phyloP scores from a whole-genome alignment of 2,797 vertebrate genomes.

The Tokudaia muenninki region DNA sequence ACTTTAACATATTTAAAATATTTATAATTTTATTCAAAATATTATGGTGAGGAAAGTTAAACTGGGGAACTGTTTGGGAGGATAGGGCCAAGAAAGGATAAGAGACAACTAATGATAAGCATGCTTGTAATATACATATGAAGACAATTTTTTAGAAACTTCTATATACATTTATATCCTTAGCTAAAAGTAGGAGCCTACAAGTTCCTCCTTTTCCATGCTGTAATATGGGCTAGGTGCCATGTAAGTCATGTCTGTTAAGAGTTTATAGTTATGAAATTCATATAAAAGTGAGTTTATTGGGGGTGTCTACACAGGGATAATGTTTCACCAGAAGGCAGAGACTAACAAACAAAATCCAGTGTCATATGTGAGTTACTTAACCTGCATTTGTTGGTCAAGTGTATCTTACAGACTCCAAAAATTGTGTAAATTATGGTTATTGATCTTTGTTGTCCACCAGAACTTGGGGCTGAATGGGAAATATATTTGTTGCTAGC shows the following conservation, averaged over 20 bases:
- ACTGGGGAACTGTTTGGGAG: not conserved
- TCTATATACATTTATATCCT: not conserved
- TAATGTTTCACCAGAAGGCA: not conserved
- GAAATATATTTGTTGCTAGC: not conserved
- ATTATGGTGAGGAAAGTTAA: not conserved
- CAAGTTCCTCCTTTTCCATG: not conserved
- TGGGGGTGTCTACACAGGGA: not conserved
- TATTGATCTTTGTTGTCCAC: too few relatives aligned
- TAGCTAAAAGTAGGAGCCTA: not conserved
- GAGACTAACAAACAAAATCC: not conserved
- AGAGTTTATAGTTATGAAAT: not conserved
- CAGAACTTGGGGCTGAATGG: not conserved
- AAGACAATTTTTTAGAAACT: not conserved
- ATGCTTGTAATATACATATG: not conserved
- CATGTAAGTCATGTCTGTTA: not conserved
- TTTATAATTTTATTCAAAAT: not conserved
- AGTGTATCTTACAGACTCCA: not conserved
- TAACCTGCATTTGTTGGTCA: not conserved
- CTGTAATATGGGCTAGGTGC: not conserved
- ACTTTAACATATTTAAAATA: not conserved
- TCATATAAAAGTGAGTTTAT: not conserved
- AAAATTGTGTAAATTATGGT: not conserved
- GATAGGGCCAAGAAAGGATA: not conserved
- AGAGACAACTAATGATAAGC: too few relatives aligned
- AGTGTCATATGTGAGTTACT: not conserved